phyloP scores from a whole-genome alignment of 2,113 vertebrate species.

The Oryzias melastigma region DNA sequence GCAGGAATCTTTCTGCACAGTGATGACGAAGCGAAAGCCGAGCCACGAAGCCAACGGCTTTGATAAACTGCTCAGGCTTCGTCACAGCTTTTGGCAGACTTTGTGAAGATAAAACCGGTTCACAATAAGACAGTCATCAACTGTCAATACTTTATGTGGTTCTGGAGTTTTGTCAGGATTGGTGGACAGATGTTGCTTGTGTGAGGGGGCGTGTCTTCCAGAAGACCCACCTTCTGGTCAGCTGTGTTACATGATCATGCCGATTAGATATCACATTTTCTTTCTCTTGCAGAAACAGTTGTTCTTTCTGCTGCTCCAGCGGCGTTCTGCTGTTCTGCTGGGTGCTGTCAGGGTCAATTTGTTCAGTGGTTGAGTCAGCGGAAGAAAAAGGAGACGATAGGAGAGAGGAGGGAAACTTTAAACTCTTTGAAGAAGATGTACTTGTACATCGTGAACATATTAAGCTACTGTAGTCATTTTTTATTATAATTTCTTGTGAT shows the following conservation, averaged over 20 bases:
- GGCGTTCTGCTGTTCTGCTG: slow-evolving; percentile 54
- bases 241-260: slow-evolving; percentile 35
- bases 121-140: slow-evolving; percentile 2
- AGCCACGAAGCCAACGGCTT: slow-evolving; percentile 26
- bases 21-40: slow-evolving; percentile 35
- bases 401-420: no score
- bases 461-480: no score
- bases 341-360: slow-evolving; percentile 56
- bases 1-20: slow-evolving; percentile 34
- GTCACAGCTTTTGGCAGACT: slow-evolving; percentile 18
- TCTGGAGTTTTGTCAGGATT: neutral
- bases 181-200: slow-evolving; percentile 57
- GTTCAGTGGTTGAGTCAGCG: slow-evolving; percentile 51
- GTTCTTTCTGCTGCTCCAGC: slow-evolving; percentile 48
- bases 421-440: no score
- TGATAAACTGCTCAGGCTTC: slow-evolving; percentile 31
- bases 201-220: slow-evolving; percentile 36
- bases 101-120: slow-evolving; percentile 22
- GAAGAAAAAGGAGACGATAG: slow-evolving; percentile 39
- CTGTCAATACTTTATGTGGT: neutral
- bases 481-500: no score
- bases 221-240: slow-evolving; percentile 34
- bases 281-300: slow-evolving; percentile 8
- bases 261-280: slow-evolving; percentile 13
- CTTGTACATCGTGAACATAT: no score